Evolutionary conservation across 2,888 invertebrate species (phyloP), one percentile per base, ranked within the genome.

Genomic region (Sinopyrophorus schimmeli): DNA sequence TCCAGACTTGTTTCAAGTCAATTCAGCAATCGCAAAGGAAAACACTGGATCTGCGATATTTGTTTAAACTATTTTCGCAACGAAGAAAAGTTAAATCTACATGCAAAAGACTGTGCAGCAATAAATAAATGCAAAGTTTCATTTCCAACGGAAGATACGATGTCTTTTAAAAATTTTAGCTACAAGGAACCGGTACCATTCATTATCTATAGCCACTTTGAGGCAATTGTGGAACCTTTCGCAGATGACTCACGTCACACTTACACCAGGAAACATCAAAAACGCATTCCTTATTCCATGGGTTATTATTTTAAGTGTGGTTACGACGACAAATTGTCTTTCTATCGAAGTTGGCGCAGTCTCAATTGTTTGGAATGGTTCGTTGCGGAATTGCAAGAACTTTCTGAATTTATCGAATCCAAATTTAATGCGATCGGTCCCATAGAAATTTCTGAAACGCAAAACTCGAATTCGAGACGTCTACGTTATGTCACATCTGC

Each of bases 291-390:
- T 5, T 21, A n/a, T 9, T 2, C n/a, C 21, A 5, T 21, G 5
- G 21, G 21, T 2, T 21, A 21, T 2, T 21, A 21, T 5, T 21
- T 21, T 21, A 7, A 21, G 2, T 3, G 21, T 5, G 7, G n/a
- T 5, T 21, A 21, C 5, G 21, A 21, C 9, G 2, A 7, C 9
- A 27, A 12, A 3, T 27, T 27, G 12, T 27, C 27, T 3, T 3
- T 3, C 2, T 21, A 21, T 21, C 7, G 9, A 21, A 3, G 21
- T 21, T 9, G 5, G 2, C 21, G 21, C 14, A 53, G 58, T 17
- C 5, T n/a, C 17, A 51, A 61, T 46, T 59, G 59, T 28, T 46
- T 55, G 10, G 14, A 52, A 14, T 57, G 58, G 61, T 65, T 53
- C 37, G 30, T 18, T 15, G 14, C 21, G 0, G 37, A 44, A 40